Conservation (phyloP, 1,140 invertebrate genomes). For the Lepidotrigona ventralis region DNA sequence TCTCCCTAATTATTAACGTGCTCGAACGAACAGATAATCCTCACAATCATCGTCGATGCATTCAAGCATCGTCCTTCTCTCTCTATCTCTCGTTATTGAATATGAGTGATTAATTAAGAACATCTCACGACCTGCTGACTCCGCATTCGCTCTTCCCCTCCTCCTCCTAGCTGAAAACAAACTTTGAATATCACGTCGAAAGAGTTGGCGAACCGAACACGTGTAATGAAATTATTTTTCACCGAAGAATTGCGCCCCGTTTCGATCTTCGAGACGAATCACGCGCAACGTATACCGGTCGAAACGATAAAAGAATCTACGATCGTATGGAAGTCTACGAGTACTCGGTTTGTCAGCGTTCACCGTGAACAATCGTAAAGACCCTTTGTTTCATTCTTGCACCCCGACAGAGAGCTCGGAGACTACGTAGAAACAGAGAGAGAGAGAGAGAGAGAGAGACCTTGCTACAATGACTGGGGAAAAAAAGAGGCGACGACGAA, state of each 20-base stretch:
- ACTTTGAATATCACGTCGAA: slow-evolving; percentile 39
- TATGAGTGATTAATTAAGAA: slow-evolving; percentile 73
- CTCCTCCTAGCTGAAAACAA: slow-evolving; percentile 50
- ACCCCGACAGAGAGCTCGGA: slow-evolving; percentile 50
- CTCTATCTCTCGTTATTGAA: slow-evolving; percentile 67
- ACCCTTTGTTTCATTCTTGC: slow-evolving; percentile 53
- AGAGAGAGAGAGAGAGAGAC: slow-evolving; percentile 10
- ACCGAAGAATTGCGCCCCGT: background rate
- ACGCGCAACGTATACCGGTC: background rate
- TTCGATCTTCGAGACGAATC: background rate
- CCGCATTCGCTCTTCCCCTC: slow-evolving; percentile 43
- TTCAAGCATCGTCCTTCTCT: slow-evolving; percentile 50
- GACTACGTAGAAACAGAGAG: slow-evolving; percentile 12
- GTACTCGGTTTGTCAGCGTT: background rate
- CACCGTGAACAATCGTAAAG: slow-evolving; percentile 37
- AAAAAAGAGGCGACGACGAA: slow-evolving; percentile 58
- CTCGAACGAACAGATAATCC: slow-evolving; percentile 67
- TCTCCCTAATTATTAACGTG: slow-evolving; percentile 70
- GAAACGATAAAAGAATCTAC: background rate
- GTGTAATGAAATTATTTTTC: background rate
- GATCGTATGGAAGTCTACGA: background rate
- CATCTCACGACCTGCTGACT: slow-evolving; percentile 63
- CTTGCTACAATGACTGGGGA: slow-evolving; percentile 60
- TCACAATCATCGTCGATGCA: slow-evolving; percentile 69
- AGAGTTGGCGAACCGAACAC: background rate